These are phyloP conservation scores for Drosophila bunnanda DNA, from an alignment of 2,888 invertebrate species.

Conservation along the genomic window DNA sequence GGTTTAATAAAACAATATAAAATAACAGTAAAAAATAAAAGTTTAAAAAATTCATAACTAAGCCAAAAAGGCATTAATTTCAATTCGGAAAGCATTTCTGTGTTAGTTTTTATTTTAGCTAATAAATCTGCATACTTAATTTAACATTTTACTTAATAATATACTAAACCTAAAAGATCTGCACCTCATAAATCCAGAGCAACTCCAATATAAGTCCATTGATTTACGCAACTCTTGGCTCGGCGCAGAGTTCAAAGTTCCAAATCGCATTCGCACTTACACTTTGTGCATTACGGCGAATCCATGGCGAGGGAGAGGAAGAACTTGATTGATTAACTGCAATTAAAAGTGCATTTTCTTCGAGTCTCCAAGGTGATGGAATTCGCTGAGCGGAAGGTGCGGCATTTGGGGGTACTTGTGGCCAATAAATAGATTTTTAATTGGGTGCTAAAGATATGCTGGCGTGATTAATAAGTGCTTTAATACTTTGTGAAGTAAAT, in stretches of 20 bases:
- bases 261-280: slow-evolving; percentile 42
- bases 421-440: slow-evolving; percentile 74
- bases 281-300: slow-evolving; percentile 25
- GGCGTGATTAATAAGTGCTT: slow-evolving; percentile 14
- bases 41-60: too few relatives aligned
- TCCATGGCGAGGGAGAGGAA: not conserved
- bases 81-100: too few relatives aligned
- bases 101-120: too few relatives aligned
- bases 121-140: too few relatives aligned
- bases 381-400: slow-evolving; percentile 5
- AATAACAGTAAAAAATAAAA: too few relatives aligned
- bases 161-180: too few relatives aligned
- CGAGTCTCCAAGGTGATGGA: slow-evolving; percentile 46
- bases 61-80: too few relatives aligned
- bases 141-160: not conserved
- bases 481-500: not conserved
- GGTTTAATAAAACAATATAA: too few relatives aligned
- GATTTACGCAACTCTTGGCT: slow-evolving; percentile 67
- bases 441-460: slow-evolving; percentile 65
- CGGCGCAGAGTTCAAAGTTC: slow-evolving; percentile 31
- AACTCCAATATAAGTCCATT: slow-evolving; percentile 21
- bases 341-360: slow-evolving; percentile 79
- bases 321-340: slow-evolving; percentile 76
- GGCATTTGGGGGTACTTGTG: slow-evolving; percentile 16
- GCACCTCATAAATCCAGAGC: slow-evolving; percentile 30